phyloP scores from a whole-genome alignment of 2,797 vertebrate genomes.

The Delichon dasypus region DNA sequence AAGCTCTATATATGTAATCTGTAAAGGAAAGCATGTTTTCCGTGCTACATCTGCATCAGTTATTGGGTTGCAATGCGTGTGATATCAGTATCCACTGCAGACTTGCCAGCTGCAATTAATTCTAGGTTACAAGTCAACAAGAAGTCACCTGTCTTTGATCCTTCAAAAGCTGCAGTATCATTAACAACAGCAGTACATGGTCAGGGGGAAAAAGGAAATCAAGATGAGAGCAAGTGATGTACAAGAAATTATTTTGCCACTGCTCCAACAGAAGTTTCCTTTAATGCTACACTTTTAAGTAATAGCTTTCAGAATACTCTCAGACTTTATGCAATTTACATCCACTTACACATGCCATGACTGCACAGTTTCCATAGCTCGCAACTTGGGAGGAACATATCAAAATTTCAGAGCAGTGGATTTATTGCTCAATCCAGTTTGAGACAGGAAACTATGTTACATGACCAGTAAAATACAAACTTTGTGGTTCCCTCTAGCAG shows the following conservation, averaged over 20 bases:
- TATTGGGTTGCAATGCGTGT: rapidly evolving
- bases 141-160: not conserved
- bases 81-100: not conserved
- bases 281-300: not conserved
- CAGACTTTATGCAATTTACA: not conserved
- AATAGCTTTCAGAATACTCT: not conserved
- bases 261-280: not conserved
- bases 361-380: not conserved
- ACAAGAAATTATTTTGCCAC: not conserved
- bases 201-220: rapidly evolving
- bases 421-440: not conserved
- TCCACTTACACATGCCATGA: rapidly evolving
- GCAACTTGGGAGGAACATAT: not conserved
- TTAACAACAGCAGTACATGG: not conserved
- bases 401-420: not conserved
- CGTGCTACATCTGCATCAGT: not conserved
- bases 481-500: not conserved
- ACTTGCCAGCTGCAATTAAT: not conserved
- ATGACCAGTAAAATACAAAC: rapidly evolving
- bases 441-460: not conserved
- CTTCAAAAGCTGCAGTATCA: not conserved
- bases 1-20: not conserved
- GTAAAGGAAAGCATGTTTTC: not conserved
- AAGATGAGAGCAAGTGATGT: not conserved
- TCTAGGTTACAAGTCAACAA: not conserved